Percentiles rank a stretch among this genome's conserved stretches.
These are phyloP conservation scores for Ahaetulla prasina DNA, from an alignment of 2,113 vertebrate species.

Conservation along the genomic window DNA sequence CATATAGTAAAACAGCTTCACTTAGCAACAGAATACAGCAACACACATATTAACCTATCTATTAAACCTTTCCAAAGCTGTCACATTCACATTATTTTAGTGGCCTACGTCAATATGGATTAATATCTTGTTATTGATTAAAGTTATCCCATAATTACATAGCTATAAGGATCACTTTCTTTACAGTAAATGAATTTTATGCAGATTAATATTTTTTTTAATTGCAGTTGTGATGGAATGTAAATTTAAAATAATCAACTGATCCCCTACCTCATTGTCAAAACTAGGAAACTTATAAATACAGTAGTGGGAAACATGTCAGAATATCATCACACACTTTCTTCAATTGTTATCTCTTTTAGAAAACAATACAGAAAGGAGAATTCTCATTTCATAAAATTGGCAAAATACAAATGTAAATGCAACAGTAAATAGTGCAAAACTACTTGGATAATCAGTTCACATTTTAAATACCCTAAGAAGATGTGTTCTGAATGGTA, in stretches of 20 bases:
- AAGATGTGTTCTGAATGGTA: conserved; percentile 48
- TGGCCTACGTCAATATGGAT: background rate
- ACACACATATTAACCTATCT: background rate
- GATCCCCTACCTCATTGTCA: background rate
- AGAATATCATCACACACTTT: conserved; percentile 22
- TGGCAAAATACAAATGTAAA: conserved; percentile 45
- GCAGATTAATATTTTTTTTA: conserved; percentile 49
- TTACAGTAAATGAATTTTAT: background rate
- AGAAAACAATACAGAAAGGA: conserved; percentile 49
- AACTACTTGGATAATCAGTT: conserved; percentile 50
- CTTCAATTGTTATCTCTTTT: conserved; percentile 5
- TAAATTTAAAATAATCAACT: conserved; percentile 35
- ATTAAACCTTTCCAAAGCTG: conserved; percentile 3
- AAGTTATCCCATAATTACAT: conserved; percentile 39
- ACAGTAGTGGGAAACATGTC: background rate
- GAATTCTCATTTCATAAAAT: conserved; percentile 41
- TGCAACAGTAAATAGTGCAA: conserved; percentile 40
- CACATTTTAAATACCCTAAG: conserved; percentile 46
- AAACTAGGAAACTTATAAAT: background rate
- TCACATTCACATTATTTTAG: background rate
- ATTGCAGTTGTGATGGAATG: conserved; percentile 23
- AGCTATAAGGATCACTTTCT: background rate
- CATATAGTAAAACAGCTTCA: background rate
- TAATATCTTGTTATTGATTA: conserved; percentile 32
- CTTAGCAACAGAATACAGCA: background rate